Evolutionary conservation across 2,113 vertebrate species (phyloP).

Genomic region (Hylia prasina): DNA sequence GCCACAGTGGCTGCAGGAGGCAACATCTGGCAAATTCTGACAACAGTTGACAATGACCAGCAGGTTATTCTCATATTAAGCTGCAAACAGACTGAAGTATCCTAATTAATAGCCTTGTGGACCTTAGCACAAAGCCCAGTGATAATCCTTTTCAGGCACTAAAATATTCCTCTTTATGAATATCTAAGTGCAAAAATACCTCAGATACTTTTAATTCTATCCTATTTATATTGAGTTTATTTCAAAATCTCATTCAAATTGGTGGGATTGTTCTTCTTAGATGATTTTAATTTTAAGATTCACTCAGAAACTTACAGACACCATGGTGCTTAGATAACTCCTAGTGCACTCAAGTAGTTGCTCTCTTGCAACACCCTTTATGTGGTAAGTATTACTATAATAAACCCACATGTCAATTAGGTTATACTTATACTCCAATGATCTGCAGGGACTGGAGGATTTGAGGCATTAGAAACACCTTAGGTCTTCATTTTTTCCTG

Average conservation of each 20-base stretch:
- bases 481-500: background rate
- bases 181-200: background rate
- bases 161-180: background rate
- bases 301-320: background rate
- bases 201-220: background rate
- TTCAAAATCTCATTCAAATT: background rate
- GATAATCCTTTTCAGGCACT: background rate
- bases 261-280: background rate
- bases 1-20: background rate
- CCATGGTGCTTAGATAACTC: background rate
- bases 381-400: background rate
- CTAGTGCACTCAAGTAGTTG: background rate
- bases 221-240: background rate
- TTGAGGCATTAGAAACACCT: background rate
- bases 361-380: background rate
- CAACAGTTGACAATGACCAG: background rate
- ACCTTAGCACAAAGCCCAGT: background rate
- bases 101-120: background rate
- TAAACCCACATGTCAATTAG: background rate
- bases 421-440: background rate
- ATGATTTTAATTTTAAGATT: background rate
- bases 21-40: background rate
- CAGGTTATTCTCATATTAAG: background rate
- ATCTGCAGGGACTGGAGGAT: background rate
- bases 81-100: background rate